These are phyloP conservation scores for Gyps fulvus DNA, from an alignment of 2,113 vertebrate species.

Conservation along the genomic window DNA sequence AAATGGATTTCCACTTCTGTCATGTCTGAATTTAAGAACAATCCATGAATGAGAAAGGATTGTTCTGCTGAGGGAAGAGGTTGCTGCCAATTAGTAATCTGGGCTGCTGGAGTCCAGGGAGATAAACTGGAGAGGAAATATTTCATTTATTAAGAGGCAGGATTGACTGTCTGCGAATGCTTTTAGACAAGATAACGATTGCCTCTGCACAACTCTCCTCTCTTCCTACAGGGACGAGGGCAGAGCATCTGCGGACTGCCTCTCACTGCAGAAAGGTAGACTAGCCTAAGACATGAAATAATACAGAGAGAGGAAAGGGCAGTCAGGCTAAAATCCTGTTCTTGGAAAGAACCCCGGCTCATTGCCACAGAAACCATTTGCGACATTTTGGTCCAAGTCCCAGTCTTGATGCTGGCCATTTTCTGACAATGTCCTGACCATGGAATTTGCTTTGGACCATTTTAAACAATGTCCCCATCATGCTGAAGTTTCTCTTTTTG, in stretches of 20 bases:
- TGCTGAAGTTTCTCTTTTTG: not conserved
- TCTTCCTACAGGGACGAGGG: not conserved
- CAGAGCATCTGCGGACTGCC: not conserved
- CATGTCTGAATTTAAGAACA: not conserved
- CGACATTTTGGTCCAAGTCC: not conserved
- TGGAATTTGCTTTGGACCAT: not conserved
- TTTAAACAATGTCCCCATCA: not conserved
- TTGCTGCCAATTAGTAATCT: not conserved
- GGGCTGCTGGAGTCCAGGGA: not conserved
- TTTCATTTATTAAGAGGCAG: not conserved
- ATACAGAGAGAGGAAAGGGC: not conserved
- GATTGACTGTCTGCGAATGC: not conserved
- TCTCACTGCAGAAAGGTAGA: not conserved
- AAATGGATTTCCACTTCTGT: constrained; percentile 6
- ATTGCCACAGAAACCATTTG: not conserved
- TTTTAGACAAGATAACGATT: not conserved
- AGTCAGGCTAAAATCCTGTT: not conserved
- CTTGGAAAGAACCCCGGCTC: not conserved
- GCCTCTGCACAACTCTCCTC: not conserved
- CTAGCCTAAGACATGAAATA: not conserved
- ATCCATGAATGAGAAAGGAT: not conserved
- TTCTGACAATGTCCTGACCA: not conserved
- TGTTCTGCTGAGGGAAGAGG: not conserved
- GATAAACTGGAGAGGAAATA: constrained; percentile 30
- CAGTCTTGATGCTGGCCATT: not conserved